Percentiles rank a stretch among this genome's conserved stretches.
Conservation (phyloP, 2,797 vertebrate genomes). For the Bradypus variegatus region DNA sequence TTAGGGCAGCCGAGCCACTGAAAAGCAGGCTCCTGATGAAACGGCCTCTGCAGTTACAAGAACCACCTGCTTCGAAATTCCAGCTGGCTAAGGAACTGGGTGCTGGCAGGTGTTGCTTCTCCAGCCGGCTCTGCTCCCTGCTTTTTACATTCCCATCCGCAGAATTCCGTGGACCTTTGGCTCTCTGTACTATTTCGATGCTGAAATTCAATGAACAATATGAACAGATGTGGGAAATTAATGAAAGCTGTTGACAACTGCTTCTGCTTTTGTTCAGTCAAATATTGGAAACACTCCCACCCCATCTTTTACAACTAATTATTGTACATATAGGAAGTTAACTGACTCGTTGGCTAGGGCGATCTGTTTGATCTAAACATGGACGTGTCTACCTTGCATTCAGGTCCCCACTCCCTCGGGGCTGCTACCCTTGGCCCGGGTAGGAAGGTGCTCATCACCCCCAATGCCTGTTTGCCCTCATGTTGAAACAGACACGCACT, state of each 20-base stretch:
- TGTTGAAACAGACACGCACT: constrained; percentile 32
- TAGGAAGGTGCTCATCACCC: background rate
- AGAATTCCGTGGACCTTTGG: constrained; percentile 45
- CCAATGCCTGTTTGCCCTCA: background rate
- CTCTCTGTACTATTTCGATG: constrained; percentile 25
- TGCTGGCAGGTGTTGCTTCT: constrained; percentile 53
- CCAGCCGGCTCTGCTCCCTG: constrained; percentile 16
- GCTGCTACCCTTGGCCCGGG: background rate
- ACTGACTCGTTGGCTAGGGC: background rate
- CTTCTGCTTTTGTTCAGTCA: constrained; percentile 63
- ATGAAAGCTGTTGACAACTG: constrained; percentile 52
- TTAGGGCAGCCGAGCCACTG: constrained; percentile 51
- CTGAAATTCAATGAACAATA: constrained; percentile 45
- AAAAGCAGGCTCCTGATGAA: constrained; percentile 58
- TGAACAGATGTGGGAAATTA: constrained; percentile 54
- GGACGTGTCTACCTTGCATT: background rate
- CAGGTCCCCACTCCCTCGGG: no score
- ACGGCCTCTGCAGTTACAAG: constrained; percentile 41
- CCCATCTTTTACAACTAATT: background rate
- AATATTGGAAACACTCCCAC: constrained; percentile 25
- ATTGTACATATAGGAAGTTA: background rate
- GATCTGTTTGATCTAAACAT: background rate
- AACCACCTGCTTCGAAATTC: constrained; percentile 61
- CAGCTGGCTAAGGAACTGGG: constrained; percentile 44
- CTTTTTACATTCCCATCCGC: constrained; percentile 56